Evolutionary conservation across 2,888 invertebrate genomes (phyloP).

Genomic region (Antitype chi): DNA sequence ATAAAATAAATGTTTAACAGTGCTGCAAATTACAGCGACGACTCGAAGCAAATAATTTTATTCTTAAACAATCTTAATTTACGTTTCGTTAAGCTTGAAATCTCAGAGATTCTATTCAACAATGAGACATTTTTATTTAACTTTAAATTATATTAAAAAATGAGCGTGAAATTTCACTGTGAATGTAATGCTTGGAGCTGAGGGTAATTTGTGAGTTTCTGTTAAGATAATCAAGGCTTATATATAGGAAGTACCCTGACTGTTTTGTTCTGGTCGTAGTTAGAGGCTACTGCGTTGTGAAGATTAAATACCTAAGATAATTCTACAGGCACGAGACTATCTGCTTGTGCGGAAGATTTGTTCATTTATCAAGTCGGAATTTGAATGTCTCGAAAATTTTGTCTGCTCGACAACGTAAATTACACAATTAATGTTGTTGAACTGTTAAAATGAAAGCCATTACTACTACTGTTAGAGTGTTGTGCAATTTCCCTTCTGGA

Average conservation of each 20-base stretch:
- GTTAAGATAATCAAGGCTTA: neutral
- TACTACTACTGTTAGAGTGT: too few species aligned
- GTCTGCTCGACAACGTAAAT: too few species aligned
- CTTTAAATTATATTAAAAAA: slow-evolving; percentile 26
- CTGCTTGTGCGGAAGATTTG: neutral
- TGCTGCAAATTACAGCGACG: slow-evolving; percentile 19
- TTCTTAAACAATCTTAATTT: slow-evolving; percentile 49
- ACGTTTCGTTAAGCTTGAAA: slow-evolving; percentile 51
- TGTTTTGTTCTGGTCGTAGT: neutral
- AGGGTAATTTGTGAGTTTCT: neutral
- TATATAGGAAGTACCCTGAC: neutral
- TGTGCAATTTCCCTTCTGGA: too few species aligned
- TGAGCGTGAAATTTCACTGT: slow-evolving; percentile 12
- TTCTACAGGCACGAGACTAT: neutral
- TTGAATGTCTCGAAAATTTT: neutral
- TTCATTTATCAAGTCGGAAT: neutral
- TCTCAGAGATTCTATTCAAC: slow-evolving; percentile 16
- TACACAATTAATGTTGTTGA: too few species aligned
- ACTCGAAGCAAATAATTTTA: slow-evolving; percentile 37
- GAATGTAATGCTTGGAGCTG: neutral
- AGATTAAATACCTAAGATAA: neutral
- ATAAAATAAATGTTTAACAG: slow-evolving; percentile 29
- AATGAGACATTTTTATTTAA: slow-evolving; percentile 20
- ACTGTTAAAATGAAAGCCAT: too few species aligned
- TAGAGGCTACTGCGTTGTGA: neutral